A percentile compares a stretch with the other conserved stretches of the same genome.
These are phyloP conservation scores for cattle (Bos taurus) DNA, from an alignment of 2,113 vertebrate genomes.

Conservation along the genomic window ARS-UCD2.0 NC_037345.1:53590001-53590500, in stretches of 20 bases:
- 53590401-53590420: background rate
- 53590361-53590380: constrained; percentile 46
- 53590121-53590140: background rate
- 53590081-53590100: background rate
- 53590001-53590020: background rate
- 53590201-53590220: background rate
- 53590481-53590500: constrained; percentile 45
- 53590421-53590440: background rate
- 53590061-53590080: background rate
- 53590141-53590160: constrained; percentile 25
- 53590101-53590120: background rate
- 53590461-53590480: constrained; percentile 3
- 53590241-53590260: constrained; percentile 29
- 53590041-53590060: background rate
- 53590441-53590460: background rate
- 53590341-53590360: background rate
- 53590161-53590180: background rate
- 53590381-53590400: background rate
- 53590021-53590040: background rate
- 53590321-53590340: background rate
- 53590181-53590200: background rate
- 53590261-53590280: constrained; percentile 2
- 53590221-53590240: background rate
- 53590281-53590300: background rate
- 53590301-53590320: background rate